Percentiles rank a stretch among this genome's conserved stretches.
These are phyloP conservation scores for Patagioenas fasciata DNA, from an alignment of 2,113 vertebrate genomes.

Conservation along the genomic window DNA sequence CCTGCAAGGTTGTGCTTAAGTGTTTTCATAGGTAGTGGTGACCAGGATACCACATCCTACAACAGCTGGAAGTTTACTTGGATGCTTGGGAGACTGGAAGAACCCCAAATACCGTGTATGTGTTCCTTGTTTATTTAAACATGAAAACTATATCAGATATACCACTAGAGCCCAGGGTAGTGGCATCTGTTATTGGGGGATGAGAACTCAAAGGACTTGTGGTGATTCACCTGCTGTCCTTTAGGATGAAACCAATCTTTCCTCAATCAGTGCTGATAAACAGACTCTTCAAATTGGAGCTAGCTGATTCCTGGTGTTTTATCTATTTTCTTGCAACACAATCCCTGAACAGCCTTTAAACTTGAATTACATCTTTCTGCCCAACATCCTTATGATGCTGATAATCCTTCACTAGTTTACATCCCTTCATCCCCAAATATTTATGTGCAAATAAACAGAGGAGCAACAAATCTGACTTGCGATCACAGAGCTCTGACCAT, in stretches of 20 bases:
- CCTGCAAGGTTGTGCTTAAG: neutral
- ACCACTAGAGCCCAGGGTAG: neutral
- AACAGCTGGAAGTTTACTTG: neutral
- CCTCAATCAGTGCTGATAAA: neutral
- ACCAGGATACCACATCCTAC: neutral
- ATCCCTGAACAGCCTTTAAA: neutral
- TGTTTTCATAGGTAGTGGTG: neutral
- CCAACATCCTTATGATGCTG: neutral
- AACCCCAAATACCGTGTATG: neutral
- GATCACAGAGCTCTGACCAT: neutral
- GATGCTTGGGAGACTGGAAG: neutral
- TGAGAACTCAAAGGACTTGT: neutral
- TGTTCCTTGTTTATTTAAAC: neutral
- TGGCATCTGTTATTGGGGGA: neutral
- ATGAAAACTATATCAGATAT: neutral
- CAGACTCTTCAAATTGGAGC: neutral
- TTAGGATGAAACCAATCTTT: neutral
- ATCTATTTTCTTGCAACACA: neutral
- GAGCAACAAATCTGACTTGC: neutral
- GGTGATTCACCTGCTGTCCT: neutral
- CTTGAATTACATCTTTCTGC: neutral
- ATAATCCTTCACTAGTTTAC: neutral
- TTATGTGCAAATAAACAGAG: neutral
- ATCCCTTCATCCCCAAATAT: neutral
- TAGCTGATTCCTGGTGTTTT: neutral